These are phyloP conservation scores for Psylliodes chrysocephalus DNA, from an alignment of 2,888 invertebrate species.

Conservation along the genomic window DNA sequence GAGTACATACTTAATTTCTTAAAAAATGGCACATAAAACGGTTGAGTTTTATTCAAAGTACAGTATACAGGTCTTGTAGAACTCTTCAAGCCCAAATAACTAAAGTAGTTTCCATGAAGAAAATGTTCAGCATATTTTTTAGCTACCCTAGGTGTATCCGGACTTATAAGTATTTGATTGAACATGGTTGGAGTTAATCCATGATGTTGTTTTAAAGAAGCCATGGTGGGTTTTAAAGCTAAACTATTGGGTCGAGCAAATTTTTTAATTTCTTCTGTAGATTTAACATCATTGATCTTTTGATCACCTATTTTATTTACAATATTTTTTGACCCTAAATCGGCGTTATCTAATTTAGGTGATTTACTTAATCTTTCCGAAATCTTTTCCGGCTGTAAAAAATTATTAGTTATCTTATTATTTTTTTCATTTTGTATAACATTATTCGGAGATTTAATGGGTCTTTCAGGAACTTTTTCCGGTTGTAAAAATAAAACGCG, in stretches of 20 bases:
- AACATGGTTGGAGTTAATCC: conserved; percentile 85
- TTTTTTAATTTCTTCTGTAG: conserved; percentile 66
- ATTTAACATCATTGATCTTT: conserved; percentile 30
- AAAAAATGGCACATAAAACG: conserved; percentile 91
- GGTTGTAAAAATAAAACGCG: conserved; percentile 27
- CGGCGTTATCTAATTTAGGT: conserved; percentile 21
- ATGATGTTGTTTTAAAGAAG: conserved; percentile 82
- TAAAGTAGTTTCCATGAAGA: conserved; percentile 91
- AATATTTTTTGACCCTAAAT: not conserved
- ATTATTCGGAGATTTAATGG: conserved; percentile 18
- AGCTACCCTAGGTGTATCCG: conserved; percentile 90
- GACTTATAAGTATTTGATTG: conserved; percentile 86
- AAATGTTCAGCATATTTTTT: conserved; percentile 91
- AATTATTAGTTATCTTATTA: not conserved
- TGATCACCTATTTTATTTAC: not conserved
- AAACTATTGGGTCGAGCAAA: conserved; percentile 85
- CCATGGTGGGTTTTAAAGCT: conserved; percentile 85
- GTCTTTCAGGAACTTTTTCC: conserved; percentile 27
- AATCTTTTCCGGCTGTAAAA: conserved; percentile 21
- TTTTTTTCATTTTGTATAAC: not conserved
- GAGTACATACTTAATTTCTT: conserved; percentile 96
- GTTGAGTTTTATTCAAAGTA: conserved; percentile 92
- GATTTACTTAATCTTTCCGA: conserved; percentile 22
- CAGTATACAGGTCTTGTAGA: conserved; percentile 93
- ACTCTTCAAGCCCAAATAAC: conserved; percentile 89